Conservation (phyloP, 2,888 invertebrate species). For the Drosophila falleni region DNA sequence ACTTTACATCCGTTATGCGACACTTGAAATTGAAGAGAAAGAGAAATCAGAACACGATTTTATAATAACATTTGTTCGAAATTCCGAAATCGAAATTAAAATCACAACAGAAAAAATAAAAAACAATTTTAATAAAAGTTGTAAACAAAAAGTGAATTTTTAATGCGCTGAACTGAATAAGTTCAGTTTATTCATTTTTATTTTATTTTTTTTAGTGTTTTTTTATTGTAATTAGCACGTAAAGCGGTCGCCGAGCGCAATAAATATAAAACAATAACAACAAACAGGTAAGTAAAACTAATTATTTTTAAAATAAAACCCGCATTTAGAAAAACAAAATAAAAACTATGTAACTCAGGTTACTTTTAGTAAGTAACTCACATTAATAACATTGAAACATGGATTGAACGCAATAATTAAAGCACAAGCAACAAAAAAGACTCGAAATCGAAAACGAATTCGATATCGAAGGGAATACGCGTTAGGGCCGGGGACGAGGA, state of each 20-base stretch:
- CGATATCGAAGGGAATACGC: slow-evolving; percentile 4
- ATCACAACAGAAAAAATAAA: slow-evolving; percentile 2
- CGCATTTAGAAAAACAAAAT: slow-evolving; percentile 1
- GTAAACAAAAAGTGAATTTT: slow-evolving; percentile 10
- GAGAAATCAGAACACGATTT: slow-evolving; percentile 48
- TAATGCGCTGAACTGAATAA: slow-evolving; percentile 6
- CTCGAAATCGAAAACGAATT: slow-evolving; percentile 2
- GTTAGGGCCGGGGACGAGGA: slow-evolving; percentile 3
- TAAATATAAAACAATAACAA: slow-evolving; percentile 8
- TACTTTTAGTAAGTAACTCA: slow-evolving; percentile 49
- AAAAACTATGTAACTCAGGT: not conserved
- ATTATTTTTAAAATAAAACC: not conserved
- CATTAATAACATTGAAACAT: slow-evolving; percentile 56
- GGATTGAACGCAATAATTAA: slow-evolving; percentile 4
- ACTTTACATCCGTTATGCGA: slow-evolving; percentile 65
- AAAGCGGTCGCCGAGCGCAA: slow-evolving; percentile 14
- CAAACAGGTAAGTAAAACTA: not conserved
- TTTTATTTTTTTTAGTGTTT: slow-evolving; percentile 12
- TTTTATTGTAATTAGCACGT: slow-evolving; percentile 47
- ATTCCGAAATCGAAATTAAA: slow-evolving; percentile 2
- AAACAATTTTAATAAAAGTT: not conserved
- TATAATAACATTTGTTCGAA: not conserved
- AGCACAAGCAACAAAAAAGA: slow-evolving; percentile 30
- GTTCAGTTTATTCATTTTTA: slow-evolving; percentile 6
- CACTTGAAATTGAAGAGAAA: slow-evolving; percentile 68